These are phyloP conservation scores for Propithecus perrieri DNA, from an alignment of 2,797 vertebrate genomes.

Conservation along the genomic window DNA sequence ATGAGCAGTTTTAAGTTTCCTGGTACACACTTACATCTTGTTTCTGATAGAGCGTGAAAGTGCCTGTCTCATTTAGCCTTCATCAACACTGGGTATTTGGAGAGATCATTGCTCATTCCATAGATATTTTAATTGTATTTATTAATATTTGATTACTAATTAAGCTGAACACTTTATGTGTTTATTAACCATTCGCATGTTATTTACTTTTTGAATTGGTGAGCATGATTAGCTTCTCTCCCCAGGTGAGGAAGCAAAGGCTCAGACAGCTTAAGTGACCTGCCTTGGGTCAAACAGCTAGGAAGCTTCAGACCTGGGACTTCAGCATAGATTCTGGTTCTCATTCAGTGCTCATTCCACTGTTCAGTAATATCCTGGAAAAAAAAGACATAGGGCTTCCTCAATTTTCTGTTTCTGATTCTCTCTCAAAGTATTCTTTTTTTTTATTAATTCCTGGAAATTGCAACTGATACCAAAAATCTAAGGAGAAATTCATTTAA, in stretches of 20 bases:
- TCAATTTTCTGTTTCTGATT: slow-evolving; percentile 43
- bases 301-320: background rate
- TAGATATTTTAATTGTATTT: slow-evolving; percentile 13
- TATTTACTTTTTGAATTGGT: background rate
- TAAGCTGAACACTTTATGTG: background rate
- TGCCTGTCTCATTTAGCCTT: background rate
- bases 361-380: background rate
- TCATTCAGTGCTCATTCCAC: background rate
- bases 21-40: background rate
- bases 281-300: background rate
- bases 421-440: background rate
- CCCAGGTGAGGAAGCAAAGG: background rate
- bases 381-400: background rate
- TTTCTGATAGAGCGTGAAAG: background rate
- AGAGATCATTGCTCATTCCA: background rate
- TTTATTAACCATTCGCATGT: background rate
- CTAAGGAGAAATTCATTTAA: slow-evolving; percentile 67
- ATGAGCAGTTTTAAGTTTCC: background rate
- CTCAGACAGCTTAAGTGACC: background rate
- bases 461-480: slow-evolving; percentile 51
- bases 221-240: background rate
- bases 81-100: background rate
- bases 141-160: background rate
- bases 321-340: background rate
- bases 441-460: slow-evolving; percentile 66